Evolutionary conservation across 30 jellyfish, hydroid and myxozoan species (phyloP).

Genomic region (Pseudorhiza aurosa): DNA sequence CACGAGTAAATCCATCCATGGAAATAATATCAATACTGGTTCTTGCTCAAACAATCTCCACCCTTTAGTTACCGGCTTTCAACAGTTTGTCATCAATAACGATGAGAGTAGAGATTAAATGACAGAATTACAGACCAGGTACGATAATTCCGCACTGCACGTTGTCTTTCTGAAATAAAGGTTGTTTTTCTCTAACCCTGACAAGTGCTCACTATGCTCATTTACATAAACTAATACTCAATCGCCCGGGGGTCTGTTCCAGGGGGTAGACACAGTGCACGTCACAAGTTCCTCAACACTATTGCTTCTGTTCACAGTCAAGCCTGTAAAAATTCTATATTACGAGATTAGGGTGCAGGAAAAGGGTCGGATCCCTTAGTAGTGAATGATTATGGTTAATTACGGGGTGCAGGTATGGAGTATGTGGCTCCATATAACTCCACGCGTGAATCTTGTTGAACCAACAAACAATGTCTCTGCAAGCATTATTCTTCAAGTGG

Average conservation of each 20-base stretch:
- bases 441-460: too few species aligned
- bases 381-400: too few species aligned
- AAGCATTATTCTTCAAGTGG: too few species aligned
- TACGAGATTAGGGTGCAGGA: too few species aligned
- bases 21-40: background rate
- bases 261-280: conserved; percentile 37
- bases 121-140: background rate
- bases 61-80: background rate
- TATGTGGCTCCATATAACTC: too few species aligned
- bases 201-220: conserved; percentile 65
- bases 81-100: background rate
- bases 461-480: too few species aligned
- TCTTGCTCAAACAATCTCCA: background rate
- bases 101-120: background rate
- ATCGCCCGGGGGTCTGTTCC: conserved; percentile 11
- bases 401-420: too few species aligned
- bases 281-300: too few species aligned
- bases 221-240: conserved; percentile 32
- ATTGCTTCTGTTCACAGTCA: too few species aligned
- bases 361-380: too few species aligned
- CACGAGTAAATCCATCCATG: too few species aligned
- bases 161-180: background rate
- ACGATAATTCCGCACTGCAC: background rate
- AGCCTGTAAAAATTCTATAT: too few species aligned
- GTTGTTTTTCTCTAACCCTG: conserved; percentile 10